Base-by-base conservation (phyloP, 2,113 vertebrate species). In the Chauna torquata region DNA sequence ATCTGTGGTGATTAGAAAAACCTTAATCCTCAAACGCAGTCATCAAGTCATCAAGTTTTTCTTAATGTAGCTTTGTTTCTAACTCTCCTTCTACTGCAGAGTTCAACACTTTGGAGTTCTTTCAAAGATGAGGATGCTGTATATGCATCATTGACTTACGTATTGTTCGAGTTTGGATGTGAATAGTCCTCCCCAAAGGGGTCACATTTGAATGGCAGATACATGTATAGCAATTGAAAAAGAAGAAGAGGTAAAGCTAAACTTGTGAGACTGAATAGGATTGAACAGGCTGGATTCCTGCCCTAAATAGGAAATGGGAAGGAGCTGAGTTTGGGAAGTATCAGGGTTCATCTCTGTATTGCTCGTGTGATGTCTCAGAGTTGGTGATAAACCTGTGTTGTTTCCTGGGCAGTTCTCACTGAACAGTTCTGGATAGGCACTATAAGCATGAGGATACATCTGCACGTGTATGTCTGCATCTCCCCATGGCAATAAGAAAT, bases 371-470 rank as follows among this genome's bases (percentile, higher is more conserved):
- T 68, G 11, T 71, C 22, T 57, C 17, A 52, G 57, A 76, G 25
- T 2, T 52, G 54, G 14, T 58, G 68, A 64, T 64, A 62, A 77
- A 38, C 0, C 1, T 42, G 22, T 32, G 3, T 2, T 0, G 6
- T 54, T 88, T 95, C 40, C 42, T 88, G 45, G 16, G 13, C 1
- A 8, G 14, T 24, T 64, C 6, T 61, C 45, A 50, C 10, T 82
- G n/a, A 61, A 47, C 28, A 40, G 28, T 13, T 87, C 47, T 82
- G 74, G n/a, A 16, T 34, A 52, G 38, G 40, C 42, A 28, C 1
- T 7, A 10, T 59, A 57, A 0, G 0, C 25, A 8, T 30, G 30
- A 65, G 22, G 16, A 59, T 75, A 38, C 18, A 19, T 57, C 65
- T 85, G 11, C 24, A 25, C 49, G 20, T 8, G 3, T n/a, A 7